phyloP scores from a whole-genome alignment of 2,888 invertebrate species.

The Baronia brevicornis region DNA sequence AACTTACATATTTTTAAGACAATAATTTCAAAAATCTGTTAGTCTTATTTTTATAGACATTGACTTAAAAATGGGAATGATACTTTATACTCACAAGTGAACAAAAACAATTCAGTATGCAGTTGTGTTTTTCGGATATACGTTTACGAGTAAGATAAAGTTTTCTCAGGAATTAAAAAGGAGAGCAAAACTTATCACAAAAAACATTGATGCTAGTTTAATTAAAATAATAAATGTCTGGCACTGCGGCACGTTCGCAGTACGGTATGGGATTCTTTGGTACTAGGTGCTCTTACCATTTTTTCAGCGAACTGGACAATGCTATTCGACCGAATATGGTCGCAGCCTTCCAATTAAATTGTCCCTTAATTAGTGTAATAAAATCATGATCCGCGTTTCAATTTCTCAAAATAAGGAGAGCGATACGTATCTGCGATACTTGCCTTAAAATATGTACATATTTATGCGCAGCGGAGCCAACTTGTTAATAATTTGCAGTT shows the following conservation, averaged over 20 bases:
- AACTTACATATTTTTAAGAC: too few species aligned
- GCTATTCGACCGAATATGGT: slow-evolving; percentile 47
- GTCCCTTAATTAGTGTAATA: slow-evolving; percentile 56
- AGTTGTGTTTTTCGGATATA: too few species aligned
- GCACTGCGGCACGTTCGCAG: slow-evolving; percentile 12
- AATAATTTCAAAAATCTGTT: too few species aligned
- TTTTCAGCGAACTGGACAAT: slow-evolving; percentile 37
- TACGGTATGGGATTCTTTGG: slow-evolving; percentile 12
- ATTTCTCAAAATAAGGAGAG: slow-evolving; percentile 36
- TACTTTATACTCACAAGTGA: too few species aligned
- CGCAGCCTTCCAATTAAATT: slow-evolving; percentile 55
- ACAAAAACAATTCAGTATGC: too few species aligned
- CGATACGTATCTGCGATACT: slow-evolving; percentile 23
- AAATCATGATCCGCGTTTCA: slow-evolving; percentile 53
- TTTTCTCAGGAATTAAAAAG: slow-evolving; percentile 15
- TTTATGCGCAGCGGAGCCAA: slow-evolving; percentile 35
- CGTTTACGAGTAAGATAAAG: slow-evolving; percentile 7
- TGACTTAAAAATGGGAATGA: too few species aligned
- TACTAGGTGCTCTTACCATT: slow-evolving; percentile 19
- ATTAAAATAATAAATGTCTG: slow-evolving; percentile 15
- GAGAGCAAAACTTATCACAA: slow-evolving; percentile 11
- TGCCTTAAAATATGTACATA: slow-evolving; percentile 42
- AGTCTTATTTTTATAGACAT: too few species aligned
- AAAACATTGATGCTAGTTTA: slow-evolving; percentile 16
- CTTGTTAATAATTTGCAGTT: slow-evolving; percentile 28